These are phyloP conservation scores for Druon quercuslanigerum DNA, from an alignment of 1,140 invertebrate genomes.

Conservation along the genomic window DNA sequence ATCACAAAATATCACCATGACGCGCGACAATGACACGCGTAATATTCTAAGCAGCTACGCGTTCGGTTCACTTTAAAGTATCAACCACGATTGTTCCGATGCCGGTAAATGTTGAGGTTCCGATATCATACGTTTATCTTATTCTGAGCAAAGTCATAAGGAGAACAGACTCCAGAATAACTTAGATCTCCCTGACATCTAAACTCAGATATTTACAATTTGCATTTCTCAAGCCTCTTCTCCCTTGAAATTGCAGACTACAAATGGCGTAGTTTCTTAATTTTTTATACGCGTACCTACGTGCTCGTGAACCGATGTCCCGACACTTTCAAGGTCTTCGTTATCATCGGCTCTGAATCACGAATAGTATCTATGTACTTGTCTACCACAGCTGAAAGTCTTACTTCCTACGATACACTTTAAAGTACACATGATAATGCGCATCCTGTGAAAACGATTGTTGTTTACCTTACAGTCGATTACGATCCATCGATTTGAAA, in stretches of 20 bases:
- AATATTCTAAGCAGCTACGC: conserved; percentile 13
- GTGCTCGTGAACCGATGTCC: background rate
- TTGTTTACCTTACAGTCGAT: conserved; percentile 32
- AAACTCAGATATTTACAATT: too few relatives aligned
- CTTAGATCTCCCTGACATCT: too few relatives aligned
- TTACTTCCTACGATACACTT: conserved; percentile 64
- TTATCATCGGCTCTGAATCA: conserved; percentile 10
- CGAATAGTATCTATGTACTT: conserved; percentile 66
- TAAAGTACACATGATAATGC: conserved; percentile 57
- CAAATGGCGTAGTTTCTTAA: conserved; percentile 5
- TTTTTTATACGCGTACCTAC: conserved; percentile 23
- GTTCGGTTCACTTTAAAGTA: background rate
- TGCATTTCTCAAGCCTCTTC: too few relatives aligned
- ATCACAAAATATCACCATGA: conserved; percentile 44
- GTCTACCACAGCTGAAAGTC: conserved; percentile 74
- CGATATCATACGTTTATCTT: background rate
- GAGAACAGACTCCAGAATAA: too few relatives aligned
- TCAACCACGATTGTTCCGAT: conserved; percentile 1
- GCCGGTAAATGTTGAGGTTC: background rate
- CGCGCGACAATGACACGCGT: conserved; percentile 34
- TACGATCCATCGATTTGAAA: conserved; percentile 32
- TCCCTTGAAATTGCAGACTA: too few relatives aligned
- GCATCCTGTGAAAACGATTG: conserved; percentile 29
- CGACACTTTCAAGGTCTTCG: background rate
- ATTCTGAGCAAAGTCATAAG: too few relatives aligned